Conservation (phyloP, 2,888 invertebrate genomes). For the Teinopalpus imperialis region DNA sequence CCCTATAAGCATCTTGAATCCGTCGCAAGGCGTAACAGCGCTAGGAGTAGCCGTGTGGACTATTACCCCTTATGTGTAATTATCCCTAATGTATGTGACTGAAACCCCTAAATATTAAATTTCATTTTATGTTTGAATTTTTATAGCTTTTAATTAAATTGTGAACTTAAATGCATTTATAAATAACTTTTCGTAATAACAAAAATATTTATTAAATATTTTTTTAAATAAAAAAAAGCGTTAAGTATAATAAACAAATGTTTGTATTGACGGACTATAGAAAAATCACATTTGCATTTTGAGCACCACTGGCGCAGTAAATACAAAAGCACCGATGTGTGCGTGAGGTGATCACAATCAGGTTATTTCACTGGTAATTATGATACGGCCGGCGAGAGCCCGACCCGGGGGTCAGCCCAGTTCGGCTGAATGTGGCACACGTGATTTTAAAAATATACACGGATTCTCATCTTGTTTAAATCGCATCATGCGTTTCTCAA, state of each 20-base stretch:
- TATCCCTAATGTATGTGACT: no score
- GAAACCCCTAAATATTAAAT: no score
- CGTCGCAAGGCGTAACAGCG: no score
- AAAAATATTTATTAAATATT: no score
- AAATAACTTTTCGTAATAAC: no score
- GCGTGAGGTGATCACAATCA: slow-evolving; percentile 79
- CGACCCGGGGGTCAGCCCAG: slow-evolving; percentile 68
- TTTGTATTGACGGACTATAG: slow-evolving; percentile 4
- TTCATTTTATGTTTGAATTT: no score
- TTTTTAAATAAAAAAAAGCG: background rate
- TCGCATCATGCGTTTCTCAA: slow-evolving; percentile 56
- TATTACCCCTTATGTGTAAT: no score
- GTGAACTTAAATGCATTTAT: no score
- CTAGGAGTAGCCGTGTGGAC: no score
- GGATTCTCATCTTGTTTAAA: slow-evolving; percentile 59
- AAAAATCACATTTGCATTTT: slow-evolving; percentile 36
- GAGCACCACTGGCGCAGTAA: slow-evolving; percentile 49
- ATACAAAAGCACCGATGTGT: slow-evolving; percentile 60
- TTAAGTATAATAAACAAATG: background rate
- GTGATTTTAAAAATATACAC: slow-evolving; percentile 53
- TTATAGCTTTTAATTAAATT: no score
- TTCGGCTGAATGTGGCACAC: slow-evolving; percentile 57
- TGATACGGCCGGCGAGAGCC: slow-evolving; percentile 71
- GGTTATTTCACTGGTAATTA: slow-evolving; percentile 81
- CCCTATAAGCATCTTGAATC: no score